phyloP scores from a whole-genome alignment of 1,140 invertebrate genomes.

The Papilio polyxenes region DNA sequence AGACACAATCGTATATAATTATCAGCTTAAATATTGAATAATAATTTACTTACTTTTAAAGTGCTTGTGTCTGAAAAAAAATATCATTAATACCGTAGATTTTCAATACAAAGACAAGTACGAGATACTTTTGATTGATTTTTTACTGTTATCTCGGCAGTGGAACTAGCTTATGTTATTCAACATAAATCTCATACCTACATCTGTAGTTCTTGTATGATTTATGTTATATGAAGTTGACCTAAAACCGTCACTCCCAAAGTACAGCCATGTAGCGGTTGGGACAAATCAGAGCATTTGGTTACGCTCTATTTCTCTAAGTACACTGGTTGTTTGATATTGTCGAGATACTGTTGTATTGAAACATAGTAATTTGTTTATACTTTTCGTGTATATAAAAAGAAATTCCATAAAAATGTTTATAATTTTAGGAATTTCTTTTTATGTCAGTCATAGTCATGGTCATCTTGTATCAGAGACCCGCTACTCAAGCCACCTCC shows the following conservation, averaged over 20 bases:
- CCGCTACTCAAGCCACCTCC: neutral
- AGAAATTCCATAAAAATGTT: too few relatives aligned
- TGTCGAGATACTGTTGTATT: neutral
- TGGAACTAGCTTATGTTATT: neutral
- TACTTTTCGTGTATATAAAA: neutral
- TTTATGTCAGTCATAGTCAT: neutral
- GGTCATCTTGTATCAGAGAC: neutral
- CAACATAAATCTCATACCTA: neutral
- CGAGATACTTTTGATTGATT: too few relatives aligned
- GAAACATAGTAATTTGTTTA: neutral
- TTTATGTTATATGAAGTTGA: neutral
- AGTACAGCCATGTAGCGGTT: constrained; percentile 9
- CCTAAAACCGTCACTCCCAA: constrained; percentile 15
- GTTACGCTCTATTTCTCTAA: neutral
- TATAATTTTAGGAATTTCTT: neutral
- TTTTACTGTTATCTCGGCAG: neutral
- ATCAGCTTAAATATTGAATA: neutral
- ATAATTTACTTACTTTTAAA: too few relatives aligned
- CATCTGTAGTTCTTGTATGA: neutral
- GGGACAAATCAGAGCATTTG: neutral
- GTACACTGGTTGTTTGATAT: neutral
- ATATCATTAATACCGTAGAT: too few relatives aligned
- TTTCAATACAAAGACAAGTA: too few relatives aligned
- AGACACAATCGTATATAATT: neutral
- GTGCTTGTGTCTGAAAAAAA: too few relatives aligned